Conservation (phyloP, 2,113 vertebrate species). For the Leucosticte australis region DNA sequence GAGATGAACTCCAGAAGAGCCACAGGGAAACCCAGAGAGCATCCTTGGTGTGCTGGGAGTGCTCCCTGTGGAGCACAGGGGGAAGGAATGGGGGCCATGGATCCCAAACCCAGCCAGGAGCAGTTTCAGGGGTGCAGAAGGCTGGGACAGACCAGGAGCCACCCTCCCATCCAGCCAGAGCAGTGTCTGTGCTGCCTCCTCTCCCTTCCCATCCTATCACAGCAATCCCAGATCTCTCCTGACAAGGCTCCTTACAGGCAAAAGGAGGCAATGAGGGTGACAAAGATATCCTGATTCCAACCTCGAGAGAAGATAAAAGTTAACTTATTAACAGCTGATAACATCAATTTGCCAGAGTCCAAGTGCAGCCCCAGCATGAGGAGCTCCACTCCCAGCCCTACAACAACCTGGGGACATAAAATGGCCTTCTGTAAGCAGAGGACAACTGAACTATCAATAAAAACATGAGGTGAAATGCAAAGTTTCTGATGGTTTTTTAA, state of each 20-base stretch:
- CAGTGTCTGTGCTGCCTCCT: neutral
- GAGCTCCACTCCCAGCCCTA: neutral
- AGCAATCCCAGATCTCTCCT: neutral
- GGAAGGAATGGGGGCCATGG: neutral
- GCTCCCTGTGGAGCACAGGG: neutral
- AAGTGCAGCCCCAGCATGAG: neutral
- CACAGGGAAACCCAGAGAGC: neutral
- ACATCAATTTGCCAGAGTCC: neutral
- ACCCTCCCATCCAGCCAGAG: neutral
- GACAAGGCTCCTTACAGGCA: neutral
- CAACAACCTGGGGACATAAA: neutral
- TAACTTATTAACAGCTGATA: neutral
- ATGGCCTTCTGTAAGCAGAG: neutral
- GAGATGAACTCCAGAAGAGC: rapidly evolving
- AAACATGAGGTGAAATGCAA: neutral
- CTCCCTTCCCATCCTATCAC: neutral
- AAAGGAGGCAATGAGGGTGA: neutral
- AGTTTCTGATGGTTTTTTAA: neutral
- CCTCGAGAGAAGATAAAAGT: neutral
- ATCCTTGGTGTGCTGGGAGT: neutral
- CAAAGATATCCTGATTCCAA: neutral
- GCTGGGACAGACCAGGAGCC: neutral
- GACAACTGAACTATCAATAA: neutral
- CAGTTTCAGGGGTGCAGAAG: neutral
- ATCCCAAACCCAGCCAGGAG: neutral